Conservation (phyloP, 37 sponge, comb jelly and placozoan species). For the Diacarnus erythraeanus region DNA sequence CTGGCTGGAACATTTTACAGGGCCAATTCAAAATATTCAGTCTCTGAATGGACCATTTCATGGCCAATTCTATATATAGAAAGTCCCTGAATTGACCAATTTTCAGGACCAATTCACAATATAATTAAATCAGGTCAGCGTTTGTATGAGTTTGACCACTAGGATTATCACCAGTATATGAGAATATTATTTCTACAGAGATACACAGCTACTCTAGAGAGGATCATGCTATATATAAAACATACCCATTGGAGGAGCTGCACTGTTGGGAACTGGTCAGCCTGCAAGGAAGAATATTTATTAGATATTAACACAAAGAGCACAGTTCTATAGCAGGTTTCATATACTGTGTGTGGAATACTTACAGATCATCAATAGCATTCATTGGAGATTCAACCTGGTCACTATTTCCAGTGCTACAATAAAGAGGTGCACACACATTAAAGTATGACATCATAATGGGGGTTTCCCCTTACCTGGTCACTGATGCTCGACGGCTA, state of each 20-base stretch:
- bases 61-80: too few relatives aligned
- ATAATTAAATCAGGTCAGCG: too few relatives aligned
- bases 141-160: too few relatives aligned
- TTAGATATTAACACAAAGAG: background rate
- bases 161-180: too few relatives aligned
- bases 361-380: constrained; percentile 26
- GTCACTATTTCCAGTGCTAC: background rate
- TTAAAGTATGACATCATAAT: background rate
- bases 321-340: background rate
- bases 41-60: too few relatives aligned
- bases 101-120: too few relatives aligned
- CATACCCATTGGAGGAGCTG: constrained; percentile 12
- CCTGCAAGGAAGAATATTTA: background rate
- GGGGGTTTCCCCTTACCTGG: background rate
- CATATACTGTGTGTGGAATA: background rate
- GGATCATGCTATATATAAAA: background rate
- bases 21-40: too few relatives aligned
- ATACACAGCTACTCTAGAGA: too few relatives aligned
- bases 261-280: constrained; percentile 1
- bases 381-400: background rate
- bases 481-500: background rate
- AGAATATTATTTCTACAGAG: too few relatives aligned
- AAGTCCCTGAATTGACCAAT: too few relatives aligned
- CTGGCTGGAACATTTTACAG: too few relatives aligned
- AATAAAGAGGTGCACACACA: background rate